These are phyloP conservation scores for Lepidocolaptes lacrymiger DNA, from an alignment of 2,797 vertebrate species.

Conservation along the genomic window DNA sequence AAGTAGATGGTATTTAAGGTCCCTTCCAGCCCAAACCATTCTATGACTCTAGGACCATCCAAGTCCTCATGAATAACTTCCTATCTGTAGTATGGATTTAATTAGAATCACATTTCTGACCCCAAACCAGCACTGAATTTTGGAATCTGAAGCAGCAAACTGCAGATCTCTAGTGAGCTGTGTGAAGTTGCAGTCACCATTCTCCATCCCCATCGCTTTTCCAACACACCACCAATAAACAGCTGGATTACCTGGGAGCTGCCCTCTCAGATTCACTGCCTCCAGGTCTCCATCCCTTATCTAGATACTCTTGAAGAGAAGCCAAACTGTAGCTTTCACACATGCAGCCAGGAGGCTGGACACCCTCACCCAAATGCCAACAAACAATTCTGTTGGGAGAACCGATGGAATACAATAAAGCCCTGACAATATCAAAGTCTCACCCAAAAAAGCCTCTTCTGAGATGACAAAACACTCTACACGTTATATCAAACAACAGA, in stretches of 20 bases:
- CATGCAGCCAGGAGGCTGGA: neutral
- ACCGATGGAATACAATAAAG: neutral
- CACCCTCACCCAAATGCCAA: neutral
- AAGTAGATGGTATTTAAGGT: neutral
- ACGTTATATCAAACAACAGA: neutral
- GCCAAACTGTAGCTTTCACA: neutral
- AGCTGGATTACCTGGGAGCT: neutral
- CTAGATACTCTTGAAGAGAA: neutral
- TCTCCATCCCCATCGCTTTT: neutral
- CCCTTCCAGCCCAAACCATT: neutral
- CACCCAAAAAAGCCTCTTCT: neutral
- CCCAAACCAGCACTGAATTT: neutral
- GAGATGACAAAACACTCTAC: neutral
- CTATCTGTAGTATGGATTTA: neutral
- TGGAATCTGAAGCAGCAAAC: neutral
- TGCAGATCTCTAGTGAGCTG: neutral
- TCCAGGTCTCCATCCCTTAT: neutral
- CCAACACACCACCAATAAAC: neutral
- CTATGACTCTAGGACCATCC: neutral
- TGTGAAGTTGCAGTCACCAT: neutral
- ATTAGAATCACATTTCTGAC: neutral
- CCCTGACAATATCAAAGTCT: neutral
- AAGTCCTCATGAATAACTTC: neutral
- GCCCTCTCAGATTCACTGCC: neutral
- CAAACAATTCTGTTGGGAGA: neutral